These are phyloP conservation scores for Stenotaenia linearis DNA, from an alignment of 2,888 invertebrate genomes.

Conservation along the genomic window DNA sequence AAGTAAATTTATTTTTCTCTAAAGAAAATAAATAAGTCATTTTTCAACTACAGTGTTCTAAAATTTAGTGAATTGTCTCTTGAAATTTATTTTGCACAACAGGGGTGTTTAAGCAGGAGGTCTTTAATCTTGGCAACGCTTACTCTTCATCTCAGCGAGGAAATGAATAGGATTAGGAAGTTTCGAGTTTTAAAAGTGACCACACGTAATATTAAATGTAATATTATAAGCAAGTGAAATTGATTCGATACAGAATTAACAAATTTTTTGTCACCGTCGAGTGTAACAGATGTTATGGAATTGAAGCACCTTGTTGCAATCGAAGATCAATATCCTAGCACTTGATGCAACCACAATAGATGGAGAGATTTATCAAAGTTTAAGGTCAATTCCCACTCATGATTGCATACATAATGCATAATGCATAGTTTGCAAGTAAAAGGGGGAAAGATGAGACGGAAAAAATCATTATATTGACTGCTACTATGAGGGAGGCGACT, in stretches of 20 bases:
- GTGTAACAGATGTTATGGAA: constrained; percentile 24
- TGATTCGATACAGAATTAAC: not conserved
- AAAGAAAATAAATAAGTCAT: not conserved
- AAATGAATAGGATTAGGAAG: not conserved
- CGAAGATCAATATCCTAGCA: constrained; percentile 12
- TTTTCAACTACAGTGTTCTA: not conserved
- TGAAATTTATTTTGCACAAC: not conserved
- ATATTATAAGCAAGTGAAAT: not conserved
- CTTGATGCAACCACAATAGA: constrained; percentile 19
- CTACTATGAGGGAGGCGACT: not conserved
- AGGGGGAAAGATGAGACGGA: not conserved
- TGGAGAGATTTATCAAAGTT: constrained; percentile 23
- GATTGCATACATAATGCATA: constrained; percentile 19
- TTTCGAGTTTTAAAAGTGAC: too few species aligned
- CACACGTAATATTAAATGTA: too few species aligned
- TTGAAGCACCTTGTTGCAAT: constrained; percentile 16
- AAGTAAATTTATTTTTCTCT: not conserved
- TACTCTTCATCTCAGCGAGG: not conserved
- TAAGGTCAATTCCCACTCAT: constrained; percentile 24
- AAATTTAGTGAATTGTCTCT: not conserved
- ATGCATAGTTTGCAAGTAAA: constrained; percentile 23
- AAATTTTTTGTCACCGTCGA: not conserved
- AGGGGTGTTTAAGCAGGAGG: not conserved
- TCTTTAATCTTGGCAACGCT: not conserved
- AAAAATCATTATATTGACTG: constrained; percentile 24